These are phyloP conservation scores for Nebria salina DNA, from an alignment of 2,888 invertebrate species.

Conservation along the genomic window DNA sequence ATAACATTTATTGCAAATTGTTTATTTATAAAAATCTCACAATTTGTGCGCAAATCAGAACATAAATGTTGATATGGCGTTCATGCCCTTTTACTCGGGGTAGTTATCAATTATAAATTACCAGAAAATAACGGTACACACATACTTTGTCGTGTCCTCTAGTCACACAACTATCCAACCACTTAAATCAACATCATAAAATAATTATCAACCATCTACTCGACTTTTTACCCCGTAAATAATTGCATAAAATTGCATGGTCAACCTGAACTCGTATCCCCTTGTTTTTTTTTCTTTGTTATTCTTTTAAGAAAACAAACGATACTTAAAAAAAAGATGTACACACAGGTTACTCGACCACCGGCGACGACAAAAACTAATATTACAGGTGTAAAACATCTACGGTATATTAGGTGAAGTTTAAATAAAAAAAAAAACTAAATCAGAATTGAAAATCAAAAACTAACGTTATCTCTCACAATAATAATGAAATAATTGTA, in stretches of 20 bases:
- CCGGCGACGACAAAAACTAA: background rate
- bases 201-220: slow-evolving; percentile 36
- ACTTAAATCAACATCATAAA: slow-evolving; percentile 44
- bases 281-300: background rate
- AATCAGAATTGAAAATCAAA: no score
- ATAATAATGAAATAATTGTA: no score
- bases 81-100: background rate
- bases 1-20: background rate
- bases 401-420: background rate
- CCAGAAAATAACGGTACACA: background rate
- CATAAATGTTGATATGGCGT: background rate
- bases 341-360: background rate
- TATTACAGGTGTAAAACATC: background rate
- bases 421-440: background rate
- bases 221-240: slow-evolving; percentile 31
- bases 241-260: slow-evolving; percentile 44
- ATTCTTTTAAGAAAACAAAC: slow-evolving; percentile 21
- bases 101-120: background rate
- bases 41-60: no score
- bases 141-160: background rate
- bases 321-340: background rate
- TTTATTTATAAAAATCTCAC: background rate
- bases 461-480: no score
- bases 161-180: slow-evolving; percentile 6
- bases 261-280: slow-evolving; percentile 8